A percentile compares a stretch with the other conserved stretches of the same genome.
Evolutionary conservation across 2,113 vertebrate species (phyloP).

Genomic region (Siniperca chuatsi): DNA sequence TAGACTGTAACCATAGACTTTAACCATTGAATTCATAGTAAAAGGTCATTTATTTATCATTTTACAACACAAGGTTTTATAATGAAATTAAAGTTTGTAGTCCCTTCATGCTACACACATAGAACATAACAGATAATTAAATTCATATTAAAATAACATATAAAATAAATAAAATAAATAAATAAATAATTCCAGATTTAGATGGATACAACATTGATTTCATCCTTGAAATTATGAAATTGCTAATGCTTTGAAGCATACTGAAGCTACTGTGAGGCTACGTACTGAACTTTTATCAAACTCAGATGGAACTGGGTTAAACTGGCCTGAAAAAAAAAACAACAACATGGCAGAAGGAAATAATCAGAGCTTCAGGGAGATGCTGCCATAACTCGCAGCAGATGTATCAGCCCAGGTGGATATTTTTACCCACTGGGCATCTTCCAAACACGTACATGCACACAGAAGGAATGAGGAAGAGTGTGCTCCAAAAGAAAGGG

Average conservation of each 20-base stretch:
- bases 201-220: neutral
- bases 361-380: conserved; percentile 21
- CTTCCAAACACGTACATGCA: conserved; percentile 19
- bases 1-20: neutral
- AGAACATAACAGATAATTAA: too few species aligned
- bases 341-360: conserved; percentile 36
- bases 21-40: neutral
- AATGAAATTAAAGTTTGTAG: too few species aligned
- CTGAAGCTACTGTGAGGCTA: conserved; percentile 25
- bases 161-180: too few species aligned
- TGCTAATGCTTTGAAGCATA: neutral
- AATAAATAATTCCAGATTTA: neutral
- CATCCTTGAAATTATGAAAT: neutral
- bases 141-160: too few species aligned
- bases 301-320: conserved; percentile 22
- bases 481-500: neutral
- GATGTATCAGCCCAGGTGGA: conserved; percentile 36
- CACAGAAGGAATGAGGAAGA: conserved; percentile 1
- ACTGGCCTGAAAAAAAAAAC: conserved; percentile 6
- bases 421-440: conserved; percentile 3
- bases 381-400: conserved; percentile 40
- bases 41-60: too few species aligned
- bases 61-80: too few species aligned
- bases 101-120: too few species aligned
- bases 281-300: conserved; percentile 25